A percentile compares a stretch with the other conserved stretches of the same genome.
Conservation (phyloP, 1,140 invertebrate genomes). For the Hypsibius dujardini region DNA sequence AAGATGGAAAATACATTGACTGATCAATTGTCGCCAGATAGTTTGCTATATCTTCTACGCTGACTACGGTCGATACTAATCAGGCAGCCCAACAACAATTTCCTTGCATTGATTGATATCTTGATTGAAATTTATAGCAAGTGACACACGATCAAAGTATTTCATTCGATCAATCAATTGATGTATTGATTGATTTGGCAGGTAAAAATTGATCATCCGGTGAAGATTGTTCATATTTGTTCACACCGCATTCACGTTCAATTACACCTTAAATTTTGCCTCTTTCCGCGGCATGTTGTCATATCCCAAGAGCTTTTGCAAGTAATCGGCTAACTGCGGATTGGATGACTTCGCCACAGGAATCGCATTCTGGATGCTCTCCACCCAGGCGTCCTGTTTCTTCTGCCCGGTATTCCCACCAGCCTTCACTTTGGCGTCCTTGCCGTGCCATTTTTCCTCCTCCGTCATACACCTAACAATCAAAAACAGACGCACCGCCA, state of each 20-base stretch:
- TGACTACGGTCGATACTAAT: no score
- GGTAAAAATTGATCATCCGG: no score
- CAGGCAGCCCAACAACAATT: no score
- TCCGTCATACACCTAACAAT: conserved; percentile 65
- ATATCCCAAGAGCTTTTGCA: conserved; percentile 51
- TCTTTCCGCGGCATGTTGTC: conserved; percentile 82
- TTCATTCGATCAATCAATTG: no score
- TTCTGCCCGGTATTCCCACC: conserved; percentile 62
- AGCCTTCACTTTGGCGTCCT: conserved; percentile 54
- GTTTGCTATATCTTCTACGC: neutral
- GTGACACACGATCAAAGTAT: no score
- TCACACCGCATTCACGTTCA: neutral
- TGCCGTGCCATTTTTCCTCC: conserved; percentile 68
- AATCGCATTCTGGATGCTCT: conserved; percentile 52
- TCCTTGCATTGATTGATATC: no score
- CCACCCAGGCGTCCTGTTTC: conserved; percentile 73
- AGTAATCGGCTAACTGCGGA: conserved; percentile 41
- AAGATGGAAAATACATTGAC: neutral
- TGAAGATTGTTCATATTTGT: no score
- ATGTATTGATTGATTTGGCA: no score
- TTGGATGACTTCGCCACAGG: conserved; percentile 41
- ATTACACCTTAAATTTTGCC: conserved; percentile 52
- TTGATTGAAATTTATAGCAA: no score
- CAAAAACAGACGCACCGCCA: neutral
- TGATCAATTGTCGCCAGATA: neutral